Conservation (phyloP, 1,140 invertebrate species). For the Argopecten irradians region DNA sequence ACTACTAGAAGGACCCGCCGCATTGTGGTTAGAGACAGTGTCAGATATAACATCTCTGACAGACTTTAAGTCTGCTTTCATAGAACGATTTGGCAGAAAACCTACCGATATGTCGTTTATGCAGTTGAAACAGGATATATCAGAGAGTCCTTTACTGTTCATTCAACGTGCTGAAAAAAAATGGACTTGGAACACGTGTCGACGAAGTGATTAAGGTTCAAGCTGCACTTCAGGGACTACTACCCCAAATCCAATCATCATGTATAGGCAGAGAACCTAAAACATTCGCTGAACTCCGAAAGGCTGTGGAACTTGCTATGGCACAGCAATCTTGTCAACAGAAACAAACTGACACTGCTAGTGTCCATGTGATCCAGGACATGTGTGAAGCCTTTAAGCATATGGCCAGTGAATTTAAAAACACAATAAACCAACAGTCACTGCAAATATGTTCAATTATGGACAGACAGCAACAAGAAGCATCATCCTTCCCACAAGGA, state of each 20-base stretch:
- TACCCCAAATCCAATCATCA: background rate
- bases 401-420: background rate
- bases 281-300: background rate
- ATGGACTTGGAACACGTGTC: background rate
- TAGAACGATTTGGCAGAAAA: background rate
- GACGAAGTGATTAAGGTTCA: background rate
- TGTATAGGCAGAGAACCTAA: background rate
- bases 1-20: background rate
- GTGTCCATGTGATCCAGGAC: background rate
- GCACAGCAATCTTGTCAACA: background rate
- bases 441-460: no score
- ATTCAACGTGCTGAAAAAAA: conserved; percentile 18
- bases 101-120: background rate
- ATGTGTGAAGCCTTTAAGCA: background rate
- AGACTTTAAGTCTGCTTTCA: background rate
- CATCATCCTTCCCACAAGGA: no score
- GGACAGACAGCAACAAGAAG: no score
- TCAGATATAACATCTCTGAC: background rate
- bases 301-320: background rate
- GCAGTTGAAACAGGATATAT: background rate
- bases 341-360: background rate
- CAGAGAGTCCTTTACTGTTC: background rate
- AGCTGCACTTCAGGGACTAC: background rate
- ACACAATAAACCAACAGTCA: background rate
- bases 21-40: background rate